phyloP scores from a whole-genome alignment of 2,888 invertebrate species.

The Sphaerophoria taeniata region DNA sequence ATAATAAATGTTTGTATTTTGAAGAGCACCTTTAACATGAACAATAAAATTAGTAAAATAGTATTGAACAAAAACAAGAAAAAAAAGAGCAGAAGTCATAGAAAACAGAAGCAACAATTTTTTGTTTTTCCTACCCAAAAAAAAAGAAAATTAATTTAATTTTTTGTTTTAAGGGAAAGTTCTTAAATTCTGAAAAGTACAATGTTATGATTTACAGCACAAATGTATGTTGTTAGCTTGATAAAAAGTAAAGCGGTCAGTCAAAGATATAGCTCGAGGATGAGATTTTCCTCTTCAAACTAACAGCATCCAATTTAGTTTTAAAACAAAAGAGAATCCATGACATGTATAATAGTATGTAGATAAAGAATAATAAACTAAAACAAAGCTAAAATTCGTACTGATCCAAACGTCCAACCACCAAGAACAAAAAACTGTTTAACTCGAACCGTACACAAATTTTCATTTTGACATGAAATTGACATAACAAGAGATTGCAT shows the following conservation, averaged over 20 bases:
- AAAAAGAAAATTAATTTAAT: not conserved
- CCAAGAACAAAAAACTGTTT: constrained; percentile 16
- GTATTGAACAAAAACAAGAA: constrained; percentile 73
- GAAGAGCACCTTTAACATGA: constrained; percentile 78
- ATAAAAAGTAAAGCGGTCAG: not conserved
- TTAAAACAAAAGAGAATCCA: constrained; percentile 17
- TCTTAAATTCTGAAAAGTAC: constrained; percentile 28
- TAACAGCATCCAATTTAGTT: constrained; percentile 20
- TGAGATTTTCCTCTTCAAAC: not conserved
- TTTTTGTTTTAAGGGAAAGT: constrained; percentile 15
- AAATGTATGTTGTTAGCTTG: constrained; percentile 34
- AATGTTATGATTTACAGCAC: constrained; percentile 27
- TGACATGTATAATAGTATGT: constrained; percentile 32
- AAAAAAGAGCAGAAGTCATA: constrained; percentile 58
- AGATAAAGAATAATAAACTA: constrained; percentile 19
- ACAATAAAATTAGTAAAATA: constrained; percentile 76
- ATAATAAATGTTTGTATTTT: constrained; percentile 71
- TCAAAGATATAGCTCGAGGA: not conserved
- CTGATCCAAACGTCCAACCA: constrained; percentile 44
- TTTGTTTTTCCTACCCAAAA: constrained; percentile 49
- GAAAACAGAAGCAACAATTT: constrained; percentile 51
- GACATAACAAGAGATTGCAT: constrained; percentile 57
- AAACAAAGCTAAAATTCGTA: constrained; percentile 13
- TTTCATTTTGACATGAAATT: constrained; percentile 13
- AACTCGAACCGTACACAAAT: constrained; percentile 1